phyloP scores from a whole-genome alignment of 2,797 vertebrate genomes.

The Gymnopithys bicolor region DNA sequence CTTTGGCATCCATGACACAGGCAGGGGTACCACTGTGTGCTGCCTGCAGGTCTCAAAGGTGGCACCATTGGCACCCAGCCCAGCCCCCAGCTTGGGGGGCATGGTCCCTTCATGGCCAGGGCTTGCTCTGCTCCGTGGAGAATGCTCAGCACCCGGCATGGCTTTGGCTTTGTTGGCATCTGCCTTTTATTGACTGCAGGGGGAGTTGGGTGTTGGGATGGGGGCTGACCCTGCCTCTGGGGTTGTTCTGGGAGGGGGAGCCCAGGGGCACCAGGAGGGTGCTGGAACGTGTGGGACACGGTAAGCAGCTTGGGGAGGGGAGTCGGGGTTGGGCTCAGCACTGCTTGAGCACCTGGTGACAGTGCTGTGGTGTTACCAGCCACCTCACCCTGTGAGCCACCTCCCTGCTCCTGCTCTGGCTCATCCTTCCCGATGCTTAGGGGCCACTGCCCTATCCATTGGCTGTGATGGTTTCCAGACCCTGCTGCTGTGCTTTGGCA shows the following conservation, averaged over 20 bases:
- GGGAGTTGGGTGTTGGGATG: not conserved
- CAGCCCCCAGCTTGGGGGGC: rapidly evolving
- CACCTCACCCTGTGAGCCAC: not conserved
- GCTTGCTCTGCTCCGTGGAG: not conserved
- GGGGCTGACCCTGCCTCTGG: not conserved
- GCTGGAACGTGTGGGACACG: rapidly evolving
- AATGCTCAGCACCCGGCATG: not conserved
- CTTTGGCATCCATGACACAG: rapidly evolving
- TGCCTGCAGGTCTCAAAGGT: not conserved
- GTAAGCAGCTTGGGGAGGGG: not conserved
- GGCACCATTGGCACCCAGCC: not conserved
- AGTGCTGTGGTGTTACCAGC: not conserved
- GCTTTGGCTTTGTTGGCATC: constrained; percentile 20
- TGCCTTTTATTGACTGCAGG: constrained; percentile 47
- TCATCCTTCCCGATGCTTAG: not conserved
- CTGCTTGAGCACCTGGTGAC: not conserved
- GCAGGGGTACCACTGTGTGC: rapidly evolving
- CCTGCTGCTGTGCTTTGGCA: not conserved
- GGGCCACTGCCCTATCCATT: not conserved
- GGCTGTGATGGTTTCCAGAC: not conserved
- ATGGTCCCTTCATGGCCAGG: rapidly evolving
- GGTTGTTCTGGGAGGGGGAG: not conserved
- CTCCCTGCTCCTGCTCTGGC: not conserved
- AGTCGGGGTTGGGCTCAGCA: not conserved
- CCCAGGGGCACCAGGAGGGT: not conserved